Evolutionary conservation across 2,888 invertebrate species (phyloP), one percentile per base, ranked within the genome.

Genomic region (Drosophila meridiana): DNA sequence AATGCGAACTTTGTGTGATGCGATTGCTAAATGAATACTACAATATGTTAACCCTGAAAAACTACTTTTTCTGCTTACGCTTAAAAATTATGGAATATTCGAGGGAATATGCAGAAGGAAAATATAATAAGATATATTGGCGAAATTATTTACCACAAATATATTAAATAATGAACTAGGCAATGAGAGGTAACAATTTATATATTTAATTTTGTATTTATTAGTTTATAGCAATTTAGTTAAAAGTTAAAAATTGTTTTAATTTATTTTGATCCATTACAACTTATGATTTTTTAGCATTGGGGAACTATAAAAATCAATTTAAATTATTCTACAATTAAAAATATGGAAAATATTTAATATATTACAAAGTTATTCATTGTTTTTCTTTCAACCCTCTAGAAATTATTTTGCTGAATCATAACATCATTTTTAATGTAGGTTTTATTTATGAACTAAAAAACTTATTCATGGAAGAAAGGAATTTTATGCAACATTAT

Each of bases 1-100:
- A 56, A 69, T 36, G 64, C 65, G 73, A 70, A 53, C 20, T 57
- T 48, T 53, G 34, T 53, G 62, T 55, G 53, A 56, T 30, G 50
- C 30, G 71, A 71, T 69, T 57, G 42, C 57, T 34, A 43, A 43
- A 57, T 58, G 65, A 38, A 68, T 53, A 38, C 26, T 42, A 13
- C 42, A 34, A 36, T 28, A 20, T 28, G n/a, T 14, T 26, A 34
- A 30, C 43, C 14, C 36, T 34, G 53, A 61, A 32, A 53, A 40
- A 53, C 11, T 42, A 20, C 11, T 38, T 30, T 32, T 40, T 20
- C 32, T 14, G 11, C 28, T 28, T 1, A 7, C 11, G 0, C 13
- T n/a, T 11, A 2, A 30, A 32, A n/a, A 5, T 32, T n/a, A 30
- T 28, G 8, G 14, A 50, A 11, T 3, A 4, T 2, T 28, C 26